These are phyloP conservation scores for Pseudopodoces humilis DNA, from an alignment of 2,113 vertebrate genomes.

Conservation along the genomic window DNA sequence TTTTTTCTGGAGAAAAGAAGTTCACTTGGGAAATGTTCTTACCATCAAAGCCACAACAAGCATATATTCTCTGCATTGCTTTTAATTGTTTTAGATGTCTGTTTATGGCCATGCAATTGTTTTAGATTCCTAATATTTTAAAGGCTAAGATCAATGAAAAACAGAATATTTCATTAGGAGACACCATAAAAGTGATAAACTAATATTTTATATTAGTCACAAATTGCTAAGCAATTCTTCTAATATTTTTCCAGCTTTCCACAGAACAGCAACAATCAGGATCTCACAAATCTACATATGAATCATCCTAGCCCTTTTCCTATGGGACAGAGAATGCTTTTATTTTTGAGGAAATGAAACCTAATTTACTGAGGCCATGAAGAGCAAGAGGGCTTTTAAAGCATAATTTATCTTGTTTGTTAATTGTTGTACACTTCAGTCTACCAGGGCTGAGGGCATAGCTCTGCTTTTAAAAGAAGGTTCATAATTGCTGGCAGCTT, in stretches of 20 bases:
- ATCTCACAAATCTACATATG: not conserved
- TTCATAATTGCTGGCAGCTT: not conserved
- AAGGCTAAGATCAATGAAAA: constrained; percentile 27
- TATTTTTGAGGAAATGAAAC: constrained; percentile 18
- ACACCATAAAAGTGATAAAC: constrained; percentile 19
- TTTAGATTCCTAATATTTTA: not conserved
- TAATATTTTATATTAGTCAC: constrained; percentile 32
- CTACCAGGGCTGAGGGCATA: not conserved
- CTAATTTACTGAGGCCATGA: constrained; percentile 2
- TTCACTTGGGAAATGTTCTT: not conserved
- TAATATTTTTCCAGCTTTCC: not conserved
- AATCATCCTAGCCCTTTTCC: not conserved
- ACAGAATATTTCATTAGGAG: not conserved
- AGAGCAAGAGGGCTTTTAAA: constrained; percentile 19
- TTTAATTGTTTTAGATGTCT: constrained; percentile 49
- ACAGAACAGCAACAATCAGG: not conserved
- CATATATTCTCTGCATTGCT: not conserved
- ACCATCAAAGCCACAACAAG: not conserved
- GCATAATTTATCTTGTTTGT: not conserved
- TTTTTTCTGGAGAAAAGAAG: not conserved
- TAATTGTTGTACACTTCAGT: not conserved
- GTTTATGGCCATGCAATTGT: not conserved
- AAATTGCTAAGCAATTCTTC: not conserved
- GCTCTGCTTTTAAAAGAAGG: constrained; percentile 27
- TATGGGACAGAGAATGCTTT: not conserved